Evolutionary conservation across 2,888 invertebrate genomes (phyloP).

Genomic region (Lymantria dispar): DNA sequence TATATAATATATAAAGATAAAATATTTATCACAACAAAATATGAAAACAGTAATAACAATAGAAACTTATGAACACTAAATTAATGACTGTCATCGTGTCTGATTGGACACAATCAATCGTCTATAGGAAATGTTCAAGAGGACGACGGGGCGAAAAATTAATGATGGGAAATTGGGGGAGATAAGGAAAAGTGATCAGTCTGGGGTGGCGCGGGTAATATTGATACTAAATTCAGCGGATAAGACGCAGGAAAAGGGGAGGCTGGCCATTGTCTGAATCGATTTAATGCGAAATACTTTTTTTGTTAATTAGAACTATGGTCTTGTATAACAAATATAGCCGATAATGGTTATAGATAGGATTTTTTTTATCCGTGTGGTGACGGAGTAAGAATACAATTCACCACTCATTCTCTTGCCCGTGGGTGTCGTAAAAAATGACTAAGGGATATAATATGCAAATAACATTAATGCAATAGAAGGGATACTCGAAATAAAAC

Average conservation of each 20-base stretch:
- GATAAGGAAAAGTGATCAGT: constrained; percentile 50
- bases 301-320: constrained; percentile 13
- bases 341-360: no score
- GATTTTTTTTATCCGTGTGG: no score
- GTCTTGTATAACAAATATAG: no score
- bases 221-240: constrained; percentile 49
- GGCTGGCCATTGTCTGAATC: constrained; percentile 18
- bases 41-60: constrained; percentile 28
- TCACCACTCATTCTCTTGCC: no score
- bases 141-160: constrained; percentile 55
- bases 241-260: constrained; percentile 34
- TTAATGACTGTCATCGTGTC: constrained; percentile 50
- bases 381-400: no score
- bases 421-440: no score
- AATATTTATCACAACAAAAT: constrained; percentile 18
- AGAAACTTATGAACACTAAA: constrained; percentile 41
- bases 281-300: constrained; percentile 17
- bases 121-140: constrained; percentile 41
- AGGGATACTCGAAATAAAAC: no score
- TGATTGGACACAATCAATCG: constrained; percentile 66
- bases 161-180: constrained; percentile 61
- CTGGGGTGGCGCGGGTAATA: constrained; percentile 35
- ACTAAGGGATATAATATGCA: no score
- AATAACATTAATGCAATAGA: no score
- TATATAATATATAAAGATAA: no score